A percentile compares a stretch with the other conserved stretches of the same genome.
These are phyloP conservation scores for Fragum fragum DNA, from an alignment of 2,888 invertebrate species.

Conservation along the genomic window DNA sequence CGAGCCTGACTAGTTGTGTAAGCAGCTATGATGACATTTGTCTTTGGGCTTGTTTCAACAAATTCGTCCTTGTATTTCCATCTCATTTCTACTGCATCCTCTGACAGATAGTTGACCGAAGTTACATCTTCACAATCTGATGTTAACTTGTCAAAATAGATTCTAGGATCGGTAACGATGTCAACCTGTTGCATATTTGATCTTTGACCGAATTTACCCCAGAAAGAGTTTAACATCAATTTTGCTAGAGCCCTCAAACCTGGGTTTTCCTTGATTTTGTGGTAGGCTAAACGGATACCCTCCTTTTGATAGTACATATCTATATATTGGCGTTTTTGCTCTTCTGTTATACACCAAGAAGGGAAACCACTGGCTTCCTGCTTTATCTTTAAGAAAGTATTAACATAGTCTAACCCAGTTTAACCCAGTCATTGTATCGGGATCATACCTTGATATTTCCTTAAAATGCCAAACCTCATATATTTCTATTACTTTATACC, in stretches of 20 bases:
- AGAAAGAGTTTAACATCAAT: slow-evolving; percentile 60
- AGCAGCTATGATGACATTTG: slow-evolving; percentile 43
- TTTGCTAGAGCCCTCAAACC: slow-evolving; percentile 56
- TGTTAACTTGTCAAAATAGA: slow-evolving; percentile 42
- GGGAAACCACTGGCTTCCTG: slow-evolving; percentile 66
- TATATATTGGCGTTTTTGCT: slow-evolving; percentile 1
- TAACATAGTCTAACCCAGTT: slow-evolving; percentile 75
- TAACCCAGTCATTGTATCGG: not conserved
- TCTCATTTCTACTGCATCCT: slow-evolving; percentile 48
- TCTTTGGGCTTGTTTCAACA: slow-evolving; percentile 75
- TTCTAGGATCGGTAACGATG: slow-evolving; percentile 24
- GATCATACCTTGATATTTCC: slow-evolving; percentile 43
- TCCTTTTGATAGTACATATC: slow-evolving; percentile 22
- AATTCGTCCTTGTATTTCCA: slow-evolving; percentile 40
- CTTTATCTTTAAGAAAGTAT: slow-evolving; percentile 56
- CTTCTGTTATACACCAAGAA: not conserved
- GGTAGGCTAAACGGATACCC: slow-evolving; percentile 43
- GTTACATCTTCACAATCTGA: slow-evolving; percentile 52
- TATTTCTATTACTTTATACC: slow-evolving; percentile 41
- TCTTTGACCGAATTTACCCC: slow-evolving; percentile 67
- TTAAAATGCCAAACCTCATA: slow-evolving; percentile 62
- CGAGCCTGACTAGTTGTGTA: slow-evolving; percentile 34
- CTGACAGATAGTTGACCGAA: slow-evolving; percentile 40
- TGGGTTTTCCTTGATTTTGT: slow-evolving; percentile 52
- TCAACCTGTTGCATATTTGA: slow-evolving; percentile 35